Percentiles rank a stretch among this genome's conserved stretches.
Conservation (phyloP, 2,797 vertebrate species). For the Cyclura pinguis region DNA sequence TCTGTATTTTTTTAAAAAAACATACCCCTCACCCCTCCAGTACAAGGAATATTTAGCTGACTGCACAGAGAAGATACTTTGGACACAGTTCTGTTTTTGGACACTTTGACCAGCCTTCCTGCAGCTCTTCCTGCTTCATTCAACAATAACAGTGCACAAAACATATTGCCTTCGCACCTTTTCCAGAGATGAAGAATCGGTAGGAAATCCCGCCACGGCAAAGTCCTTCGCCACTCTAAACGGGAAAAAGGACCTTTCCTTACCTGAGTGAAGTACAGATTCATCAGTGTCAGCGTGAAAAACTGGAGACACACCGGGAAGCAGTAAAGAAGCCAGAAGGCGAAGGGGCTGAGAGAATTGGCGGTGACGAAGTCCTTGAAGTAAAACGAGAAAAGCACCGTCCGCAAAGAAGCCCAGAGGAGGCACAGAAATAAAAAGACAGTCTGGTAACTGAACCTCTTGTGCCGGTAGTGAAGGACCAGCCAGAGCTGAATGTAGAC, state of each 20-base stretch:
- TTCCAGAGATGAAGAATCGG: neutral
- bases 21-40: conserved; percentile 14
- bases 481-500: conserved; percentile 95
- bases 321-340: conserved; percentile 98
- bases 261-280: too few species aligned
- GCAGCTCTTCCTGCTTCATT: neutral
- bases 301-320: conserved; percentile 96
- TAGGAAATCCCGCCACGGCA: neutral
- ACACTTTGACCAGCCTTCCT: too few species aligned
- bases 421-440: conserved; percentile 97
- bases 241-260: too few species aligned
- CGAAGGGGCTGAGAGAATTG: conserved; percentile 90
- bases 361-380: conserved; percentile 92
- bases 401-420: conserved; percentile 93
- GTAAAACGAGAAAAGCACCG: conserved; percentile 97
- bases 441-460: conserved; percentile 95
- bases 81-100: neutral
- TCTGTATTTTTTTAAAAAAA: conserved; percentile 25
- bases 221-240: neutral
- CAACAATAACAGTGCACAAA: neutral
- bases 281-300: too few species aligned
- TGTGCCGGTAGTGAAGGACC: conserved; percentile 94
- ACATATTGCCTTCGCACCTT: conserved; percentile 29
- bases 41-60: neutral
- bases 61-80: neutral